Evolutionary conservation across 2,113 vertebrate genomes (phyloP).

Genomic region (Myiozetetes cayanensis): DNA sequence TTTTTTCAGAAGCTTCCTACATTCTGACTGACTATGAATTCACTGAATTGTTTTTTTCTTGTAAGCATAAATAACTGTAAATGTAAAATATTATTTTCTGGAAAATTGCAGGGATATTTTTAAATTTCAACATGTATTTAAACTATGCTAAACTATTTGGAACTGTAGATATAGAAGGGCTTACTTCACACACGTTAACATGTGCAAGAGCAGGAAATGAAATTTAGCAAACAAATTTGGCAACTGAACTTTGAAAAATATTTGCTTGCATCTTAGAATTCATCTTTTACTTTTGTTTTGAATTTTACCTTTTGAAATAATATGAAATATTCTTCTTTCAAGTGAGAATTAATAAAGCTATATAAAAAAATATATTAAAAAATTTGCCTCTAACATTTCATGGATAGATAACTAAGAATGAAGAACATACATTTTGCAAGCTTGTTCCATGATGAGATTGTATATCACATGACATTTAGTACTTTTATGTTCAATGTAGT

Average conservation of each 20-base stretch:
- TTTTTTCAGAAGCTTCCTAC: background rate
- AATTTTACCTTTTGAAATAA: background rate
- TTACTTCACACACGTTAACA: background rate
- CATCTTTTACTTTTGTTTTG: background rate
- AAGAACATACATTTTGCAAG: background rate
- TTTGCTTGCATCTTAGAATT: background rate
- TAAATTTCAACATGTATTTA: background rate
- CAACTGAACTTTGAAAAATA: background rate
- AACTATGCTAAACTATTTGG: background rate
- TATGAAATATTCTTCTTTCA: background rate
- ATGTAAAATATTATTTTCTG: background rate
- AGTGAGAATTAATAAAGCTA: background rate
- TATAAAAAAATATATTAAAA: background rate
- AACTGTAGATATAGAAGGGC: background rate
- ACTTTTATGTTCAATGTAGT: background rate
- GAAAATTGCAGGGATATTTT: background rate
- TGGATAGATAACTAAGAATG: background rate
- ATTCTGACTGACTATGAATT: background rate
- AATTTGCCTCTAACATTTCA: background rate
- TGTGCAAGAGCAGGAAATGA: background rate
- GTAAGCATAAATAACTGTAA: background rate
- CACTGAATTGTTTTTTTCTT: background rate
- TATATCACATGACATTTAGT: background rate
- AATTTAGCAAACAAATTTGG: background rate
- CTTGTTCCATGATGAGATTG: background rate